Evolutionary conservation across 2,888 invertebrate species (phyloP), one percentile per base, ranked within the genome.

Genomic region (Seira ritae): DNA sequence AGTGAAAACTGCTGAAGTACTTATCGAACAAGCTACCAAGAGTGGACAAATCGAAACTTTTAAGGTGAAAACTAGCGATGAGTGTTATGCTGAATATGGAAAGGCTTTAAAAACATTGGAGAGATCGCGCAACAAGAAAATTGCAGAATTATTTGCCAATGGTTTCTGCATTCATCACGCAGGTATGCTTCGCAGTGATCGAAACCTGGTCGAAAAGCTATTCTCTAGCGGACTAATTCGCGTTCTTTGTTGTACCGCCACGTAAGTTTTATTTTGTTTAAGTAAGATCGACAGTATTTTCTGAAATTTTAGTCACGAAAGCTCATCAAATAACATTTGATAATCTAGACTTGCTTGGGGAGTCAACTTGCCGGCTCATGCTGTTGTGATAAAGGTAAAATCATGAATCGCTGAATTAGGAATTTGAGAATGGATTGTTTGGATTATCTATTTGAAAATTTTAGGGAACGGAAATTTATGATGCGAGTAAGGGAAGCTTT

Each of bases 161-260:
- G 99, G 99, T 0, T 93, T 99, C 89, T 96, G 96, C 1, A 95
- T 98, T 88, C 99, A 99, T 92, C 99, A 99, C 91, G 99, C 99
- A 24, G 98, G 98, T 4, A 95, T 98, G 94, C 90, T 97, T 76
- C 93, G 98, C 82, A 93, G 94, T 80, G 99, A 99, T 91, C 93
- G 98, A 92, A 94, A 91, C 90, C 92, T 96, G 91, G 96, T 97
- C 0, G 99, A 99, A 91, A 96, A 95, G 90, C 95, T 95, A 89
- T 99, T 99, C 90, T 92, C 95, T 0, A 95, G 95, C 79, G 98
- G 98, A 0, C 93, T 95, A 86, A 94, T 98, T 83, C 96, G 95
- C 90, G 97, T 93, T 12, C 92, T 99, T 0, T 96, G 98, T 8
- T 99, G 99, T 90, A 99, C 99, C 0, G 96, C 99, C 0, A 99